These are phyloP conservation scores for Perithous albicinctus DNA, from an alignment of 2,888 invertebrate genomes.

Conservation along the genomic window DNA sequence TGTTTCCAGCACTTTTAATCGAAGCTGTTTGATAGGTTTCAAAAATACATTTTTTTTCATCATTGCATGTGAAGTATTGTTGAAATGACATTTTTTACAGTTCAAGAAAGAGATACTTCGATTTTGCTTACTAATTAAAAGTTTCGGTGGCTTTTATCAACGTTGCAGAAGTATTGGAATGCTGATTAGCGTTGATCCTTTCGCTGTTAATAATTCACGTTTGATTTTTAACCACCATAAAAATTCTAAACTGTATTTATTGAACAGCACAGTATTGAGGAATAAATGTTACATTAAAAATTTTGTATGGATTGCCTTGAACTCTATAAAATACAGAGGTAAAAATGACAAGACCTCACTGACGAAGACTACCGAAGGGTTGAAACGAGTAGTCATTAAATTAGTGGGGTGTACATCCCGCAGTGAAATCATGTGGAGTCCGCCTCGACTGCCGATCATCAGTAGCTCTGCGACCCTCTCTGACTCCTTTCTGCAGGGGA, in stretches of 20 bases:
- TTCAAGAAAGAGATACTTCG: too few relatives aligned
- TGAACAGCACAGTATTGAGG: neutral
- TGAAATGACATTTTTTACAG: too few relatives aligned
- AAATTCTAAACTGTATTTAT: too few relatives aligned
- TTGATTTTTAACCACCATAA: too few relatives aligned
- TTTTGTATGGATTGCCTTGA: neutral
- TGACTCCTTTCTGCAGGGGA: slow-evolving; percentile 43
- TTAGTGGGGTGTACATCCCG: slow-evolving; percentile 77
- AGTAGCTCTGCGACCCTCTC: slow-evolving; percentile 56
- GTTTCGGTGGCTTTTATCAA: too few relatives aligned
- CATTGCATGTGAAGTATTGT: too few relatives aligned
- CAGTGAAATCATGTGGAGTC: slow-evolving; percentile 74
- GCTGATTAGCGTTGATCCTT: too few relatives aligned
- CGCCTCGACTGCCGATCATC: slow-evolving; percentile 55
- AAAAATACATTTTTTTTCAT: too few relatives aligned
- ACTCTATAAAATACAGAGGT: neutral
- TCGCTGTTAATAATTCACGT: too few relatives aligned
- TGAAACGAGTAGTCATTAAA: slow-evolving; percentile 78
- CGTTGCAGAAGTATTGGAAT: too few relatives aligned
- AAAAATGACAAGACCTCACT: neutral
- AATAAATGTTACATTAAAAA: neutral
- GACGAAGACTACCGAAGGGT: neutral
- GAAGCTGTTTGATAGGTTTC: too few relatives aligned
- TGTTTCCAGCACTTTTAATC: neutral
- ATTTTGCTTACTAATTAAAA: too few relatives aligned